phyloP scores from a whole-genome alignment of 2,888 invertebrate species.

The Sinotaia quadrata region DNA sequence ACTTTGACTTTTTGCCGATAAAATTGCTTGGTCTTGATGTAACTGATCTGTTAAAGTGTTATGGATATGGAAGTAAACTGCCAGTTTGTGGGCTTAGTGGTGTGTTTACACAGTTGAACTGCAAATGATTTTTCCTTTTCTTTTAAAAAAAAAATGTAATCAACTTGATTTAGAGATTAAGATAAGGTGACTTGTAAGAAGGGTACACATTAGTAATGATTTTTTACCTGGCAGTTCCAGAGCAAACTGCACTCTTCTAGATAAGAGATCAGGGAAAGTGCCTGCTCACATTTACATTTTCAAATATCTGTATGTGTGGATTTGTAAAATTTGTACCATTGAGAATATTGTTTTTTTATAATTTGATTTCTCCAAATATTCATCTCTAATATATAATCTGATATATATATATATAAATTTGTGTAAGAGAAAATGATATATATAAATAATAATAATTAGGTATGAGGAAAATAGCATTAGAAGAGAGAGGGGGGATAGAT shows the following conservation, averaged over 20 bases:
- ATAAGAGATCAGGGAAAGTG: no score
- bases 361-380: no score
- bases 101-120: neutral
- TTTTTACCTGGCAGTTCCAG: no score
- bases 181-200: slow-evolving; percentile 12
- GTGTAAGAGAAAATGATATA: no score
- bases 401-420: no score
- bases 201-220: neutral
- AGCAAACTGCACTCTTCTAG: no score
- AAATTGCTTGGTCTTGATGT: neutral
- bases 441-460: no score
- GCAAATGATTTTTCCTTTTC: neutral
- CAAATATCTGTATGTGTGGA: neutral
- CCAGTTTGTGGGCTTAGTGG: neutral
- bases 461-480: no score
- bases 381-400: no score
- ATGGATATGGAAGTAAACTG: slow-evolving; percentile 7
- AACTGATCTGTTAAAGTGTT: slow-evolving; percentile 17
- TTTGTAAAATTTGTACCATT: neutral
- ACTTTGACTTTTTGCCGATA: neutral
- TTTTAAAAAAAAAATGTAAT: slow-evolving; percentile 5
- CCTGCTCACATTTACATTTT: no score
- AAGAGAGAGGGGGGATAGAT: no score
- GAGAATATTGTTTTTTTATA: neutral
- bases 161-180: no score